A percentile compares a stretch with the other conserved stretches of the same genome.
Conservation (phyloP, 2,888 invertebrate species). For the Rutpela maculata region DNA sequence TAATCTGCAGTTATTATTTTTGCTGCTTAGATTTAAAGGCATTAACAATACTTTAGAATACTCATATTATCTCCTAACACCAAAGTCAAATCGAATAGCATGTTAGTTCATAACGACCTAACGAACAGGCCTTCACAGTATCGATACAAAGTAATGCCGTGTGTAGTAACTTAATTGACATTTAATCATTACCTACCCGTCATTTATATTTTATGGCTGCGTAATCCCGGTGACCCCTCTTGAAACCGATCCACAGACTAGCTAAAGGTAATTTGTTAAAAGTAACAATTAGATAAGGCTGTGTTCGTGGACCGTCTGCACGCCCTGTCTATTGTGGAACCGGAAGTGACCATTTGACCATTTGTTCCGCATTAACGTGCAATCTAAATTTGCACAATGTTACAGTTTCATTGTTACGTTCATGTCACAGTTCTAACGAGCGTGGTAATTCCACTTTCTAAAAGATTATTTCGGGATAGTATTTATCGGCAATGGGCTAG, state of each 20-base stretch:
- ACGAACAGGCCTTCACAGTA: too few species aligned
- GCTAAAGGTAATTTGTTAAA: slow-evolving; percentile 34
- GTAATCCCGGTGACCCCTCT: slow-evolving; percentile 31
- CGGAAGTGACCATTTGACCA: slow-evolving; percentile 58
- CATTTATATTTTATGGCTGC: slow-evolving; percentile 23
- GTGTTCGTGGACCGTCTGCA: slow-evolving; percentile 27
- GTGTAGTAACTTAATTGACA: background rate
- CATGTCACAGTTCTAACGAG: slow-evolving; percentile 45
- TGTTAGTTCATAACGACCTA: too few species aligned
- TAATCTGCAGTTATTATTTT: too few species aligned
- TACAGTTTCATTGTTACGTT: slow-evolving; percentile 50
- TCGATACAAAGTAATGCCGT: background rate
- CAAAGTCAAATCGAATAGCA: too few species aligned
- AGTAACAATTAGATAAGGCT: slow-evolving; percentile 48
- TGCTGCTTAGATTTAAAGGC: too few species aligned
- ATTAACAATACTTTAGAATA: too few species aligned
- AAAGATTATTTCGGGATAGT: slow-evolving; percentile 48
- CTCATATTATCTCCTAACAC: too few species aligned
- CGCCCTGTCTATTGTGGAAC: slow-evolving; percentile 44
- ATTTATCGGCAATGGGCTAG: background rate
- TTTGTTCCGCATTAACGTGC: slow-evolving; percentile 51
- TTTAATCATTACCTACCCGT: background rate
- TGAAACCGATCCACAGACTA: slow-evolving; percentile 5
- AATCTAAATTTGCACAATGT: slow-evolving; percentile 50
- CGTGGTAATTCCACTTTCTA: slow-evolving; percentile 48